Base-by-base conservation (phyloP, 1,140 invertebrate genomes). In the Heliconius hermathena region DNA sequence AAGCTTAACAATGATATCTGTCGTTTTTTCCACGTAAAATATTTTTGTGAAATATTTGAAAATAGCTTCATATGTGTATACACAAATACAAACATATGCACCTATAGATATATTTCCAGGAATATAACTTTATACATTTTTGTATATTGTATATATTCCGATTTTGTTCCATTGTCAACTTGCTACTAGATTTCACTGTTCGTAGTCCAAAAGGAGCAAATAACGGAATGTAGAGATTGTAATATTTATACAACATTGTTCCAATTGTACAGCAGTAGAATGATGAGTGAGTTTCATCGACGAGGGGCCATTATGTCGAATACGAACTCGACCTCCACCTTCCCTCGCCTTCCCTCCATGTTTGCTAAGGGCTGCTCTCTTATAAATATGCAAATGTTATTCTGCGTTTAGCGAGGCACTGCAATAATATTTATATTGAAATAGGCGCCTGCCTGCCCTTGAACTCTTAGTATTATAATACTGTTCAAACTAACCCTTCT, bases 381-480 rank as follows among this genome's bases (percentile, higher is more conserved):
- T 91, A 91, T 92, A 91, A 92, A 92, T 92, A 92, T 92, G 90
- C 90, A 92, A 92, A 92, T 92, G 86, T 90, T 90, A 91, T 92
- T 87, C 87, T 87, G 86, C 89, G 89, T 91, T 92, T 90, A 93
- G 87, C 89, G 86, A 88, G 79, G 79, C 87, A 85, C 83, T 91
- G 91, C 89, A 91, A 91, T 91, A 90, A 93, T 93, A 91, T 93
- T 93, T 91, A 91, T 91, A 91, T 90, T 89, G 89, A 91, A 93
- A 93, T 89, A 84, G 88, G 87, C 87, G 85, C 84, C 84, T 82
- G 85, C 84, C 83, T 82, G 90, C 81, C 90, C 91, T 93, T 93
- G 90, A 93, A 93, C 89, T 88, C 88, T 86, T 77, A 84, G 84
- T 89, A 90, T 88, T 91, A 89, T 91, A 89, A 84, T 89, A 87